These are phyloP conservation scores for Cheirogaleus medius DNA, from an alignment of 2,113 vertebrate genomes.

Conservation along the genomic window DNA sequence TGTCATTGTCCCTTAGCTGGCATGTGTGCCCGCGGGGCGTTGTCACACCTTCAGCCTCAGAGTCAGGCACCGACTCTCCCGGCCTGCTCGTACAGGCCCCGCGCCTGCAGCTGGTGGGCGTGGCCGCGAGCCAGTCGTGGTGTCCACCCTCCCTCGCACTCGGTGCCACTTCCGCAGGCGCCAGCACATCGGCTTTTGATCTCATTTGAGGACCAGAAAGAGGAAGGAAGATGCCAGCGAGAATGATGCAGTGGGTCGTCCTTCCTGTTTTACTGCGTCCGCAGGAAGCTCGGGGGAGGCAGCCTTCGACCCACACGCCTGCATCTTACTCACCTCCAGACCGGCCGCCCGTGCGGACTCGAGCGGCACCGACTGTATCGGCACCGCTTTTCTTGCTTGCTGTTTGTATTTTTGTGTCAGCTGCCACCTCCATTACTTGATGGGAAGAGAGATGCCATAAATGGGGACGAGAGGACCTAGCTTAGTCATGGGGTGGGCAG, in stretches of 20 bases:
- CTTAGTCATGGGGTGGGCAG: not conserved
- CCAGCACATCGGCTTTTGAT: not conserved
- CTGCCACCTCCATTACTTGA: not conserved
- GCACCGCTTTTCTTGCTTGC: not conserved
- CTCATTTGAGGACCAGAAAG: not conserved
- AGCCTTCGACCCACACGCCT: not conserved
- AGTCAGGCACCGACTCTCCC: not conserved
- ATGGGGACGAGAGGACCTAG: not conserved
- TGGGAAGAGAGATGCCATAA: not conserved
- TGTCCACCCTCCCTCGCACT: not conserved
- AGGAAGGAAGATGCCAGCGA: not conserved
- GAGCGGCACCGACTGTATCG: not conserved
- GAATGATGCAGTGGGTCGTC: not conserved
- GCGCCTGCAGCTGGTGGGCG: not conserved
- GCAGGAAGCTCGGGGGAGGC: not conserved
- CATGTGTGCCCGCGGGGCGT: too few species aligned
- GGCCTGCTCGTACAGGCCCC: not conserved
- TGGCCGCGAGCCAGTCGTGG: accelerated
- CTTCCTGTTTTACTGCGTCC: accelerated
- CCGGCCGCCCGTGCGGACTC: not conserved
- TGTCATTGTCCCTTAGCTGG: too few species aligned
- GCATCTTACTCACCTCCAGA: not conserved
- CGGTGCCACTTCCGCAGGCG: too few species aligned
- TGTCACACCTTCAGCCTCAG: not conserved
- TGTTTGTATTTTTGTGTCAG: not conserved